Base-by-base conservation (phyloP, 2,888 invertebrate genomes). In the Drosophila peninsularis region DNA sequence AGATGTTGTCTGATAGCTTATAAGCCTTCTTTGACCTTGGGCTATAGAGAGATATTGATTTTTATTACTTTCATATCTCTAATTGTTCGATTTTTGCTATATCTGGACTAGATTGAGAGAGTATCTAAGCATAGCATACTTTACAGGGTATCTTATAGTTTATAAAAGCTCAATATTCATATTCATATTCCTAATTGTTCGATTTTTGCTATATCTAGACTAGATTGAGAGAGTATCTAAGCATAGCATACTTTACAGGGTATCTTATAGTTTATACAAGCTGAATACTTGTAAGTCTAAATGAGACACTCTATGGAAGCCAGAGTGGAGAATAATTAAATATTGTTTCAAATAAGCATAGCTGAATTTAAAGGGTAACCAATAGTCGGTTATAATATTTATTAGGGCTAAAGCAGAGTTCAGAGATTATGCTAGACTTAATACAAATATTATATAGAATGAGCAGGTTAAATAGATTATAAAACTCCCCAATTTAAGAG, bases 1-100 rank as follows among this genome's bases (percentile, higher is more conserved):
- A 47, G 5, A 30, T 34, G 49, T 53, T 57, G 66, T 61, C 0
- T 39, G 0, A n/a, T 24, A 34, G 52, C n/a, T 7, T 14, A 2
- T 30, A 9, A 24, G 9, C 5, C 6, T 6, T 5, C 17, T 32
- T 32, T 36, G 4, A 36, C 5, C 5, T n/a, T 4, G 10, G 5
- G 10, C 27, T 5, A 17, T 24, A 3, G 24, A 24, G 24, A 24
- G 24, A 0, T 0, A 24, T 24, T 24, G 24, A 24, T 24, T 24
- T 24, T 24, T 24, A 24, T 4, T 24, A 24, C 3, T 42, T 19
- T 6, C 6, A 13, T 2, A 21, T 24, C 24, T 24, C 5, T 2
- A 41, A 17, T 39, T 10, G 17, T 5, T 10, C 4, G 4, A 10
- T 17, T 5, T 10, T 4, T 41, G 41, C 13, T 19, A 13, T 2